These are phyloP conservation scores for Strigamia crassipes DNA, from an alignment of 2,888 invertebrate species.

Conservation along the genomic window DNA sequence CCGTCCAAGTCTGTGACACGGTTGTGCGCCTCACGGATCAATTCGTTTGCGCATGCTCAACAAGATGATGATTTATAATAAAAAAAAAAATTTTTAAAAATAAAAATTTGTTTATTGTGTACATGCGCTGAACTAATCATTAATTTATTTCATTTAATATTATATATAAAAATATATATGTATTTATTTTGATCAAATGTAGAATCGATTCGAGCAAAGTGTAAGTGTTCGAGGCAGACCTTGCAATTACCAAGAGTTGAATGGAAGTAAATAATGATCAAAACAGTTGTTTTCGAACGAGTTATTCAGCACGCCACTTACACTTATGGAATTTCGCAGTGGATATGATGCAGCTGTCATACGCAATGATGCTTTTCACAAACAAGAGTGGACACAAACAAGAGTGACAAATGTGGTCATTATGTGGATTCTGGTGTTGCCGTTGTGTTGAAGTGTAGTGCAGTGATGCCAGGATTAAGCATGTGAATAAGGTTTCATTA, in stretches of 20 bases:
- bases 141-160: no score
- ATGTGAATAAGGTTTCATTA: no score
- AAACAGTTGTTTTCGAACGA: background rate
- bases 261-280: background rate
- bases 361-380: background rate
- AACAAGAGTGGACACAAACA: no score
- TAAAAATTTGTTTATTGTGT: no score
- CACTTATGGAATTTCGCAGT: background rate
- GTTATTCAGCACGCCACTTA: background rate
- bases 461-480: no score
- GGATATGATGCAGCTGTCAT: background rate
- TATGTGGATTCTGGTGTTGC: background rate
- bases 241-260: background rate
- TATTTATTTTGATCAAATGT: no score
- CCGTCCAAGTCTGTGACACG: background rate
- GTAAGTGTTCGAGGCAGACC: background rate
- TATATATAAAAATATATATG: no score
- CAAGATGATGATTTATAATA: background rate
- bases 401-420: background rate
- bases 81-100: no score
- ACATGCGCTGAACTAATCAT: no score
- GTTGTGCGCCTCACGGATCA: background rate
- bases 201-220: no score
- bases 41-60: conserved; percentile 2
- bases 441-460: no score